Evolutionary conservation across 2,797 vertebrate genomes (phyloP).

Genomic region (Anableps anableps): DNA sequence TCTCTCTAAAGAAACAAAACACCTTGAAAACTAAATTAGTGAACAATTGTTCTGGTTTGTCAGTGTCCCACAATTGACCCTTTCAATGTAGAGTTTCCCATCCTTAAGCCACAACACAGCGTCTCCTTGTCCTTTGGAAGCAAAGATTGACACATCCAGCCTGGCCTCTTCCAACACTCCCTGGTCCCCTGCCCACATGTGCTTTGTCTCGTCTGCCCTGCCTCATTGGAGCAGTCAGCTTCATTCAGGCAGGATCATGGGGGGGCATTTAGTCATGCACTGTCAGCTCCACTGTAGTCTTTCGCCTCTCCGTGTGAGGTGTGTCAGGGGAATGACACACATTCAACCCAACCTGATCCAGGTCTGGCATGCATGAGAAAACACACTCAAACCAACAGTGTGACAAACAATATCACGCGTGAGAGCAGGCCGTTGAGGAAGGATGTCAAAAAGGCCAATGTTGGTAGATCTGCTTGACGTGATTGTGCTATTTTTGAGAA

Average conservation of each 20-base stretch:
- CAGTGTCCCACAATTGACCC: constrained; percentile 38
- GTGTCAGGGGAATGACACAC: constrained; percentile 50
- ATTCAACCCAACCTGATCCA: constrained; percentile 30
- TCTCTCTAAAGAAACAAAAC: constrained; percentile 65
- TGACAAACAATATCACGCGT: constrained; percentile 29
- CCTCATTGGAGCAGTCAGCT: constrained; percentile 75
- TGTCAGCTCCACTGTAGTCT: constrained; percentile 77
- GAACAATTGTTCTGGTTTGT: constrained; percentile 68
- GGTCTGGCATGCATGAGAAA: constrained; percentile 48
- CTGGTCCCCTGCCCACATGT: constrained; percentile 52
- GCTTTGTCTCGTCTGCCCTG: constrained; percentile 65
- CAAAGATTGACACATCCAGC: constrained; percentile 70
- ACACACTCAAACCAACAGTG: constrained; percentile 19
- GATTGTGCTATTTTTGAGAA: constrained; percentile 46
- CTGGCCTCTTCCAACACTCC: constrained; percentile 52
- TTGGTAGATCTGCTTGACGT: constrained; percentile 37
- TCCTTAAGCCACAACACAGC: constrained; percentile 59
- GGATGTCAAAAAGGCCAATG: constrained; percentile 57
- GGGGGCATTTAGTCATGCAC: constrained; percentile 78
- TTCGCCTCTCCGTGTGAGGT: constrained; percentile 61
- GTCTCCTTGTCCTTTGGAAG: constrained; percentile 55
- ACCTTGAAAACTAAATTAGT: constrained; percentile 54
- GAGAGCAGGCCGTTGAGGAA: constrained; percentile 44
- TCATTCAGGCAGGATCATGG: constrained; percentile 68
- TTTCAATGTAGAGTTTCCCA: constrained; percentile 56